Evolutionary conservation across 2,888 invertebrate genomes (phyloP), one percentile per base, ranked within the genome.

Genomic region (Chrysina gloriosa): DNA sequence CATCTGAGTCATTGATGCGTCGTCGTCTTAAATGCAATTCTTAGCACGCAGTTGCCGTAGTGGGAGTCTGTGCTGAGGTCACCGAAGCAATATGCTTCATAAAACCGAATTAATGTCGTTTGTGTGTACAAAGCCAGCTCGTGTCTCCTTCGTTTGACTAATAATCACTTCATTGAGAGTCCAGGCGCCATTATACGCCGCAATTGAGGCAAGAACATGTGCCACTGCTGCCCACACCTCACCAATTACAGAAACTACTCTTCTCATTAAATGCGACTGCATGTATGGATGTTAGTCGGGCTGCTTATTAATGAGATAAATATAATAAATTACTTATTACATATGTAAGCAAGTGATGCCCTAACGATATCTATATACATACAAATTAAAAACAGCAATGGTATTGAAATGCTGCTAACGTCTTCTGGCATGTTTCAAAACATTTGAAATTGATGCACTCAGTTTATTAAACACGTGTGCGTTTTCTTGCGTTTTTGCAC

Each of bases 1-100:
- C 68, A 64, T 67, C 67, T 73, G 73, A 73, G 71, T 73, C 73
- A 73, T 69, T 47, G 67, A 63, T 58, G 70, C 58, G 58, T 58
- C 58, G 58, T 58, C 69, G 75, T 74, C 75, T 75, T 72, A 70
- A 75, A 74, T 75, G 74, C 73, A 76, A 76, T 76, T 76, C 76
- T 71, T 71, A 71, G 73, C 77, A 77, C 78, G 77, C 77, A 74
- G 71, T 73, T 70, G 66, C 25, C 42, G 39, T 70, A 73, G 77
- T 78, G 75, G 78, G 77, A 73, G 76, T 69, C 39, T 39, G 73
- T 72, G 75, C 73, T 78, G 77, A 78, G 77, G 77, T 78, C 78
- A 78, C 72, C 74, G 67, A 56, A 67, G 70, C 73, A 76, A 71
- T 75, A 72, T 68, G 70, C 73, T 75, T 76, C 76, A 76, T 76